Conservation (phyloP, 2,888 invertebrate genomes). For the Cheilosia soror region DNA sequence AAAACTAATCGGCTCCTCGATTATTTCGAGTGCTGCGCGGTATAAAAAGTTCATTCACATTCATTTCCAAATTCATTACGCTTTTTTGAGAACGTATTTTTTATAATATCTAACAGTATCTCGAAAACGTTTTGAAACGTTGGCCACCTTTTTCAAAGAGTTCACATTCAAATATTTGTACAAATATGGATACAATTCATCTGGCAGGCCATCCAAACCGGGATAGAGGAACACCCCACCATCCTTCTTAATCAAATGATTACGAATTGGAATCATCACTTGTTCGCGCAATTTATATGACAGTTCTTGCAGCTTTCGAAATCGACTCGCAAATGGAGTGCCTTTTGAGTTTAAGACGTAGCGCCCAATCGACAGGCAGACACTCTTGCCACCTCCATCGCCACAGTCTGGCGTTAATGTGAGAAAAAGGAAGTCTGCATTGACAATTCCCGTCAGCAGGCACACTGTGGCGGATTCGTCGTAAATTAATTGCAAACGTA, state of each 20-base stretch:
- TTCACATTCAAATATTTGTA: conserved; percentile 72
- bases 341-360: conserved; percentile 79
- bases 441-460: conserved; percentile 78
- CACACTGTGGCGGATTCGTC: conserved; percentile 50
- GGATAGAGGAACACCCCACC: conserved; percentile 80
- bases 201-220: conserved; percentile 82
- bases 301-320: conserved; percentile 84
- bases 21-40: background rate
- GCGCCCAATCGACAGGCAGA: conserved; percentile 81
- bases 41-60: background rate
- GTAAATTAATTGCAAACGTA: conserved; percentile 52
- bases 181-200: conserved; percentile 78
- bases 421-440: conserved; percentile 81
- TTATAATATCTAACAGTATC: conserved; percentile 74
- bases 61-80: background rate
- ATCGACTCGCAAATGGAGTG: conserved; percentile 78
- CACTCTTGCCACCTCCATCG: conserved; percentile 78
- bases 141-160: conserved; percentile 79
- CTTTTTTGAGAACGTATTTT: conserved; percentile 45
- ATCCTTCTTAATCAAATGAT: conserved; percentile 84
- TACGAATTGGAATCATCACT: conserved; percentile 85
- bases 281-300: conserved; percentile 85
- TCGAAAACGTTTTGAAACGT: conserved; percentile 77
- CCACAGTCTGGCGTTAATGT: conserved; percentile 79
- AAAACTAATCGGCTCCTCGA: background rate